A percentile compares a stretch with the other conserved stretches of the same genome.
These are phyloP conservation scores for Centropristis striata DNA, from an alignment of 2,113 vertebrate genomes.

Conservation along the genomic window DNA sequence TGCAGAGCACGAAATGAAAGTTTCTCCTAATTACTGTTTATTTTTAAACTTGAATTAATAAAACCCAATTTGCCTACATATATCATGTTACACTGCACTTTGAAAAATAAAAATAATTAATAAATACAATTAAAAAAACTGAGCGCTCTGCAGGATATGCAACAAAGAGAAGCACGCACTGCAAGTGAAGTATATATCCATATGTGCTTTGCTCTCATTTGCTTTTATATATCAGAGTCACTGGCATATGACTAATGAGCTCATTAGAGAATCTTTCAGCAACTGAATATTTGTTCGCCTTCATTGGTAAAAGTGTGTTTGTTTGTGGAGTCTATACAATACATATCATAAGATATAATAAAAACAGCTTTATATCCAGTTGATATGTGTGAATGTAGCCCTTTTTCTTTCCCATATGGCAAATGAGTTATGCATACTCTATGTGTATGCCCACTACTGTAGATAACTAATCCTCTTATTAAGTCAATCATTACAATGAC, in stretches of 20 bases:
- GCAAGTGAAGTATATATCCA: conserved; percentile 23
- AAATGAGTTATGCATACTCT: not conserved
- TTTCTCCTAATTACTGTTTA: conserved; percentile 59
- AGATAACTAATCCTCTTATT: conserved; percentile 39
- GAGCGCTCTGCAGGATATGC: not conserved
- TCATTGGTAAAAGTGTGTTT: not conserved
- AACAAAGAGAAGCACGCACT: not conserved
- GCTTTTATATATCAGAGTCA: conserved; percentile 15
- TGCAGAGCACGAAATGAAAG: conserved; percentile 10
- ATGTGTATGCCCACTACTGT: not conserved
- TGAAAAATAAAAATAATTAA: not conserved
- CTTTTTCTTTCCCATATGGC: not conserved
- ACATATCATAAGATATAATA: not conserved
- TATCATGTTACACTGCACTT: not conserved
- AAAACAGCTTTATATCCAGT: too few species aligned
- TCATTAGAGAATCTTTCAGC: conserved; percentile 45
- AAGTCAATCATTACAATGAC: conserved; percentile 39
- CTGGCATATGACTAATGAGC: conserved; percentile 56
- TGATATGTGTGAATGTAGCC: not conserved
- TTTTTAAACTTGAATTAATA: conserved; percentile 60
- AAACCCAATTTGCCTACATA: conserved; percentile 4
- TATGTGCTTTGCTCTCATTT: conserved; percentile 27
- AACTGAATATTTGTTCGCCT: conserved; percentile 22
- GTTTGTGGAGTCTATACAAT: not conserved
- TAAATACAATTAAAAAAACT: not conserved